Conservation (phyloP, 2,113 vertebrate species). For the Canis aureus region DNA sequence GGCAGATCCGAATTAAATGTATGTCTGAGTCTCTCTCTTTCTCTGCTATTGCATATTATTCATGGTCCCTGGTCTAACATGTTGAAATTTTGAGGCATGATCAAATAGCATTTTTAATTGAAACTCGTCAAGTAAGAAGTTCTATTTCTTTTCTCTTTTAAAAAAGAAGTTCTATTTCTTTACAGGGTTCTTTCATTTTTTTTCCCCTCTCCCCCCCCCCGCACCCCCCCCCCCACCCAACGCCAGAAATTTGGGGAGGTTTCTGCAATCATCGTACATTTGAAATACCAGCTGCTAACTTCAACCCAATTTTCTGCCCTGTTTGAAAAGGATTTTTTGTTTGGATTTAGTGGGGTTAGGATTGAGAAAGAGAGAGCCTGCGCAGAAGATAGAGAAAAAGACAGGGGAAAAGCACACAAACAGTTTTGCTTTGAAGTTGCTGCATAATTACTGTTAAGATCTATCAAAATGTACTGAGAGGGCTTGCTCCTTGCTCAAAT, state of each 20-base stretch:
- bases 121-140: conserved; percentile 13
- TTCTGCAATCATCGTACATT: conserved; percentile 4
- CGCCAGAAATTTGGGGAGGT: not conserved
- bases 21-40: not conserved
- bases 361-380: not conserved
- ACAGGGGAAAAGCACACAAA: conserved; percentile 34
- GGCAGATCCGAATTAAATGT: not conserved
- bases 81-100: not conserved
- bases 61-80: not conserved
- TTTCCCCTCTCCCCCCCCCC: not conserved
- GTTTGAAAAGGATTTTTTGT: conserved; percentile 72
- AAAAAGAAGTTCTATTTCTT: not conserved
- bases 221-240: not conserved
- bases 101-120: conserved; percentile 39
- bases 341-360: conserved; percentile 65
- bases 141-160: not conserved
- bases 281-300: conserved; percentile 65
- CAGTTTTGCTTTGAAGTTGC: conserved; percentile 80
- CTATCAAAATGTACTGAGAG: conserved; percentile 47
- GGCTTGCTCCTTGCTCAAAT: not conserved
- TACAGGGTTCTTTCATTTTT: not conserved
- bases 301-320: conserved; percentile 68
- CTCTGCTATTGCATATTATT: not conserved
- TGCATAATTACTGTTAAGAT: conserved; percentile 77
- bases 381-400: not conserved